phyloP scores from a whole-genome alignment of 2,797 vertebrate species.

The Threskiornis aethiopicus region DNA sequence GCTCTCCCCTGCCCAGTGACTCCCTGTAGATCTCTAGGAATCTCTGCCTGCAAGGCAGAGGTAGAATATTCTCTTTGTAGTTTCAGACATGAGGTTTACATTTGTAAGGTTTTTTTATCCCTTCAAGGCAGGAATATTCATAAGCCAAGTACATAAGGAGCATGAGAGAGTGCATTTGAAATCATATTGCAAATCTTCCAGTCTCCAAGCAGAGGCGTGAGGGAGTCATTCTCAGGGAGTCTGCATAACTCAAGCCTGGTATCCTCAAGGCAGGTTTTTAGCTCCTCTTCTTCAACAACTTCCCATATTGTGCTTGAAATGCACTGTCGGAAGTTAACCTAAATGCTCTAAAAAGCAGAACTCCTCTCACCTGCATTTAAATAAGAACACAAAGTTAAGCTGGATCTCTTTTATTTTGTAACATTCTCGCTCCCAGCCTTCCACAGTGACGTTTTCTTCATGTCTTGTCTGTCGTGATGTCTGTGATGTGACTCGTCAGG shows the following conservation, averaged over 20 bases:
- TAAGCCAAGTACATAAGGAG: neutral
- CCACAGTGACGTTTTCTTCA: neutral
- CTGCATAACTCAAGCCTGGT: neutral
- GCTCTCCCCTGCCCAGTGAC: neutral
- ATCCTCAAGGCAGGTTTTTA: neutral
- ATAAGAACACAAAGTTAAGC: neutral
- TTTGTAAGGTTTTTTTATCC: neutral
- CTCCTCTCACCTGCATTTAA: neutral
- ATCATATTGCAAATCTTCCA: neutral
- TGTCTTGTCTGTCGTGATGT: rapidly evolving
- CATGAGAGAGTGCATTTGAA: neutral
- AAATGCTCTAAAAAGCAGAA: neutral
- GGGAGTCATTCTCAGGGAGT: neutral
- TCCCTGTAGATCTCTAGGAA: neutral
- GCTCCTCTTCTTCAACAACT: neutral
- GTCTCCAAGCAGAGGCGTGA: neutral
- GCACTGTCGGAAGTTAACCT: neutral
- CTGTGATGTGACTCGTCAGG: neutral
- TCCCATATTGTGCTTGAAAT: neutral
- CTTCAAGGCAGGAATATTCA: neutral
- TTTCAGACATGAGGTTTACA: neutral
- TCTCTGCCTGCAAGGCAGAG: neutral
- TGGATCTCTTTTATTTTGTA: neutral
- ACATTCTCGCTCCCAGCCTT: rapidly evolving
- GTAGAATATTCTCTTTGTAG: neutral